Evolutionary conservation across 2,888 invertebrate species (phyloP).

Genomic region (Apoda limacodes): DNA sequence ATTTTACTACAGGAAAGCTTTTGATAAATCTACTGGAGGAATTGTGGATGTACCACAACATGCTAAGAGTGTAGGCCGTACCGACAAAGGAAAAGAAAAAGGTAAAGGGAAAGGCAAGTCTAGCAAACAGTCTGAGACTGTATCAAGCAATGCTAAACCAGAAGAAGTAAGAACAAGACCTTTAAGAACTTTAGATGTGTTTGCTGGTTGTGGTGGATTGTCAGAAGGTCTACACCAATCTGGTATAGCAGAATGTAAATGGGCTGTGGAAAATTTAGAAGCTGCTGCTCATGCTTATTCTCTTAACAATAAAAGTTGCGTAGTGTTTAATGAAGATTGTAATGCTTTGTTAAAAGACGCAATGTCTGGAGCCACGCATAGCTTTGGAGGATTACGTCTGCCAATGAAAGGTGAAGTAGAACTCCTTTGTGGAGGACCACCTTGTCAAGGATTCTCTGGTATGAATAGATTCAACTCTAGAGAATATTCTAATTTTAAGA

Average conservation of each 20-base stretch:
- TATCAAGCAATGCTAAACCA: conserved; percentile 24
- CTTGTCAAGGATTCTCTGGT: conserved; percentile 90
- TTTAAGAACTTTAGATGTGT: conserved; percentile 80
- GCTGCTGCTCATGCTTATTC: conserved; percentile 84
- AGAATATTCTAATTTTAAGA: conserved; percentile 88
- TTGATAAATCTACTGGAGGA: conserved; percentile 64
- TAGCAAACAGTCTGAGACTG: conserved; percentile 36
- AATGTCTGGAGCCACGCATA: conserved; percentile 71
- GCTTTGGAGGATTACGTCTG: conserved; percentile 63
- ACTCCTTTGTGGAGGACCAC: conserved; percentile 86
- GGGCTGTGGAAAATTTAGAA: conserved; percentile 86
- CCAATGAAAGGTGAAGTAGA: conserved; percentile 86
- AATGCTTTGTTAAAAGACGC: conserved; percentile 77
- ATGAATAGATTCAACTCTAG: conserved; percentile 90
- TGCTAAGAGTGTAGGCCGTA: conserved; percentile 69
- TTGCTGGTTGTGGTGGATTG: conserved; percentile 88
- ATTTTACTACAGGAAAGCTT: conserved; percentile 81
- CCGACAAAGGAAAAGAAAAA: conserved; percentile 74
- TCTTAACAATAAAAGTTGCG: conserved; percentile 78
- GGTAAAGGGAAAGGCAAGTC: conserved; percentile 77
- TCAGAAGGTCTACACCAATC: conserved; percentile 80
- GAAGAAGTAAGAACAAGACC: conserved; percentile 50
- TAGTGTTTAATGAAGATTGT: conserved; percentile 86
- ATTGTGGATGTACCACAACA: conserved; percentile 73
- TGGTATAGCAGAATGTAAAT: conserved; percentile 76